Evolutionary conservation across 2,888 invertebrate species (phyloP).

Genomic region (Drosophila antonietae): DNA sequence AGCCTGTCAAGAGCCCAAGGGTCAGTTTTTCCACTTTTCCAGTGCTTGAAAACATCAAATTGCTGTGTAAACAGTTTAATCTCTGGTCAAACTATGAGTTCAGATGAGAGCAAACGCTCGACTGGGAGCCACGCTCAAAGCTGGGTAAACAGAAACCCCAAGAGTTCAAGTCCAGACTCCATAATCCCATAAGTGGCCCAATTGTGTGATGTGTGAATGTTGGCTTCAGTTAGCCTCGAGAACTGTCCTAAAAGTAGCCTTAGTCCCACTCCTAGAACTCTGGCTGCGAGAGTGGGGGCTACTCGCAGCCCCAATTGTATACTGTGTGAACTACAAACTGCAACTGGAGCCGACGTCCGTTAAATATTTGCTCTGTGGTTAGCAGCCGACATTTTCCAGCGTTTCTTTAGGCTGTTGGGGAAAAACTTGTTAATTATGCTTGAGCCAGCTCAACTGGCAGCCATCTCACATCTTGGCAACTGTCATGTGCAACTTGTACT

Average conservation of each 20-base stretch:
- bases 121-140: conserved; percentile 28
- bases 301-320: conserved; percentile 36
- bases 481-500: conserved; percentile 63
- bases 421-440: conserved; percentile 76
- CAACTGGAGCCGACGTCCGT: conserved; percentile 65
- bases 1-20: conserved; percentile 2
- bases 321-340: conserved; percentile 60
- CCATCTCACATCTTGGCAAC: conserved; percentile 53
- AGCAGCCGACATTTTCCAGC: conserved; percentile 60
- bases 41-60: conserved; percentile 41
- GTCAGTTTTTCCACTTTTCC: conserved; percentile 18
- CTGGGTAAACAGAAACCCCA: conserved; percentile 14
- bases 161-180: conserved; percentile 28
- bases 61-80: conserved; percentile 59
- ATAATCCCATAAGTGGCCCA: conserved; percentile 70
- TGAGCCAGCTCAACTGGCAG: conserved; percentile 36
- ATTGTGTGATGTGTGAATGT: conserved; percentile 58
- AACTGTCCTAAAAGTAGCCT: conserved; percentile 37
- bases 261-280: neutral
- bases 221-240: conserved; percentile 20
- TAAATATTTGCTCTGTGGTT: conserved; percentile 65
- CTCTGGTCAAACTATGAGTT: conserved; percentile 59
- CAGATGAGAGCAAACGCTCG: conserved; percentile 18
- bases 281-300: neutral
- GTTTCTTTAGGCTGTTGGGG: conserved; percentile 30